Conservation (phyloP, 2,113 vertebrate species). For the Progne subis region DNA sequence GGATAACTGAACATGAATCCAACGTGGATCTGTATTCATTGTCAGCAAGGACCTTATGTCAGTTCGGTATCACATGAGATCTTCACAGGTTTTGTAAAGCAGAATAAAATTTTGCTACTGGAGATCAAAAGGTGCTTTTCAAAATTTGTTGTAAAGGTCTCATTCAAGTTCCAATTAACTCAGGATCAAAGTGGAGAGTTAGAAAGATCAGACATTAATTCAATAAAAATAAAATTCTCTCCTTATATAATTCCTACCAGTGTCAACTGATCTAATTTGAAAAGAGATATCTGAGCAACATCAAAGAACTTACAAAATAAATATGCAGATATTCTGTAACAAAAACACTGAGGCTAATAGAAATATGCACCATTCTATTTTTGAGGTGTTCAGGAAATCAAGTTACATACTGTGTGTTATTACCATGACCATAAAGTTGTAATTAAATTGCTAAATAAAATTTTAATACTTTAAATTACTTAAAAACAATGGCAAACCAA, state of each 20-base stretch:
- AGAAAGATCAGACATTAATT: not conserved
- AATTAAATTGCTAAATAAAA: conserved; percentile 18
- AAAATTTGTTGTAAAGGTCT: not conserved
- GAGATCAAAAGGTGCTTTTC: not conserved
- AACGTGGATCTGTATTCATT: not conserved
- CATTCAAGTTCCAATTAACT: not conserved
- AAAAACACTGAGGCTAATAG: not conserved
- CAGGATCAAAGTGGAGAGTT: not conserved
- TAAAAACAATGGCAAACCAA: conserved; percentile 32
- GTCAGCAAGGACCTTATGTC: not conserved
- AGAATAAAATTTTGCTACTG: not conserved
- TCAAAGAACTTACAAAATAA: not conserved
- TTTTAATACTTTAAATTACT: conserved; percentile 11
- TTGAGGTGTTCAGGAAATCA: not conserved
- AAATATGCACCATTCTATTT: not conserved
- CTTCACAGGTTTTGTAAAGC: not conserved
- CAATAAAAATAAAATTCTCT: not conserved
- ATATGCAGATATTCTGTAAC: not conserved
- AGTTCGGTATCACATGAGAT: not conserved
- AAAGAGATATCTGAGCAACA: not conserved
- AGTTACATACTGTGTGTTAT: not conserved
- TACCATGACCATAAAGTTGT: not conserved
- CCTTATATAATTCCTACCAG: not conserved
- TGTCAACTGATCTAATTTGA: not conserved
- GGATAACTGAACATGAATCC: not conserved